phyloP scores from a whole-genome alignment of 2,888 invertebrate species.

The Hirtodrosophila trivittata region DNA sequence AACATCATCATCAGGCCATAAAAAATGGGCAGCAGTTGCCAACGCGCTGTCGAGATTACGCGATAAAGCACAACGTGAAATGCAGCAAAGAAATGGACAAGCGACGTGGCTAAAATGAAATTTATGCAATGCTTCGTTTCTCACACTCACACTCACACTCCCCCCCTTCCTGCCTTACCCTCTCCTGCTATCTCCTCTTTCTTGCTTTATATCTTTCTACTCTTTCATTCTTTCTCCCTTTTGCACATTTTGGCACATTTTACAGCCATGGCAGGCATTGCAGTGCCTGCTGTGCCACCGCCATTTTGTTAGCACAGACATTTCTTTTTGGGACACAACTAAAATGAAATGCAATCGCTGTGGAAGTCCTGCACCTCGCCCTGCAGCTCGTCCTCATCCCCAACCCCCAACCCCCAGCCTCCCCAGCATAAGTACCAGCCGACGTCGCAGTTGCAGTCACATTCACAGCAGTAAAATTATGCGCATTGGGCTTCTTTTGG shows the following conservation, averaged over 20 bases:
- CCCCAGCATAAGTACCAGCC: background rate
- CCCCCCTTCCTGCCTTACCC: no score
- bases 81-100: conserved; percentile 63
- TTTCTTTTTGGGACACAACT: conserved; percentile 38
- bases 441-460: no score
- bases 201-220: no score
- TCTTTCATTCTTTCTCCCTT: no score
- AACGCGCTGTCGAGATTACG: conserved; percentile 64
- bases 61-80: conserved; percentile 65
- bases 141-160: conserved; percentile 12
- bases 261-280: conserved; percentile 19
- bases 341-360: conserved; percentile 67
- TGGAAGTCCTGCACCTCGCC: conserved; percentile 22
- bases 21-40: conserved; percentile 53
- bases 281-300: conserved; percentile 56
- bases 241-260: no score
- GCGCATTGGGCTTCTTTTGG: conserved; percentile 66
- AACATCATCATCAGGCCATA: conserved; percentile 65
- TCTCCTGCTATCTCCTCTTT: no score
- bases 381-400: no score
- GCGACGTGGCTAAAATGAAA: conserved; percentile 62
- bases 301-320: conserved; percentile 61
- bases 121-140: conserved; percentile 46
- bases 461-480: conserved; percentile 57
- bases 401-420: background rate